Base-by-base conservation (phyloP, 2,113 vertebrate species). In the Collichthys lucidus region DNA sequence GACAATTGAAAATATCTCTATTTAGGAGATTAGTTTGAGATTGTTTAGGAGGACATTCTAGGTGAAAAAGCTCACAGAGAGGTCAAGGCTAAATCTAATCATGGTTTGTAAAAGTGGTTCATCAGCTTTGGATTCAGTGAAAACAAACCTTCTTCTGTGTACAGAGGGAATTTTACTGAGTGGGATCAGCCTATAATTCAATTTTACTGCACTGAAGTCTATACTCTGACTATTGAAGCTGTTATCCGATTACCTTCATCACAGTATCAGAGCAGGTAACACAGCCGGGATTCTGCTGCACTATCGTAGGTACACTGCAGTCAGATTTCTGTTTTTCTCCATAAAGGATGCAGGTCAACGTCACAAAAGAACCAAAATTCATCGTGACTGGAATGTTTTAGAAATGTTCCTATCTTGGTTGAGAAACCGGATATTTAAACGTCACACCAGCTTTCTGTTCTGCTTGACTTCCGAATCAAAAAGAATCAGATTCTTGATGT, bases 161-260 rank as follows among this genome's bases (percentile, higher is more conserved):
- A 82, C 55, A 69, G 56, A 71, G 29, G 42, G 60, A 74, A 71
- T 74, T 74, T 67, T 4, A 56, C n/a, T 29, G 67, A 65, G 20
- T 35, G 55, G 22, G 16, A 12, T 67, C 19, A 44, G 66, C 29
- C 50, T 11, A 12, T 71, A n/a, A 84, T 65, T 79, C 44, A 63
- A 46, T 86, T 82, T 56, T 12, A 69, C 24, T 29, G 62, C 29
- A 20, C 26, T 60, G 35, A 75, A 78, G 66, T 59, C 52, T 50
- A 60, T 47, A 73, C 24, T 77, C 1, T 6, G 26, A 75, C 47
- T 11, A 71, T 35, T 65, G 15, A 68, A 73, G 80, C 66, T 12
- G 20, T 77, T 69, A 83, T 85, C 50, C 29, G 73, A 86, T 88
- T 80, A 74, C 9, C 11, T 35, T 17, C 69, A 81, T 72, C 50